These are phyloP conservation scores for Poecilia picta DNA, from an alignment of 2,797 vertebrate species.

Conservation along the genomic window DNA sequence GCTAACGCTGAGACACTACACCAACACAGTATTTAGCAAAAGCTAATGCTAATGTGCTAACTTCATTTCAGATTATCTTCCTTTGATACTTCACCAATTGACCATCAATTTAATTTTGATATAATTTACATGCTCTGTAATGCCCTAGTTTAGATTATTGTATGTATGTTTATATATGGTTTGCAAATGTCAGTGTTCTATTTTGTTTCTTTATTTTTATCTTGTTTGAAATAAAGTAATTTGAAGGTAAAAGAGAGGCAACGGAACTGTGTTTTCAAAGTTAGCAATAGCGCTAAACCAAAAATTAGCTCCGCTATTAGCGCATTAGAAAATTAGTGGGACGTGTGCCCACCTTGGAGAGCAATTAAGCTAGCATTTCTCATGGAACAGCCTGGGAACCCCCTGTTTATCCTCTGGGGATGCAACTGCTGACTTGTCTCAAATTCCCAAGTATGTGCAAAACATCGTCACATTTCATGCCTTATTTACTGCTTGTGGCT, in stretches of 20 bases:
- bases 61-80: no score
- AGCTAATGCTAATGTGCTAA: no score
- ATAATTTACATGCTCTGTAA: no score
- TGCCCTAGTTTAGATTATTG: no score
- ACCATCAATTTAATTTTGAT: no score
- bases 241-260: background rate
- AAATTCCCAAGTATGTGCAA: background rate
- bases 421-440: background rate
- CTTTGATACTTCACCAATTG: no score
- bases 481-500: constrained; percentile 1
- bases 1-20: no score
- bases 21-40: no score
- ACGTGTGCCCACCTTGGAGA: background rate
- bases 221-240: background rate
- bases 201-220: background rate
- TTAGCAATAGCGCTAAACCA: background rate
- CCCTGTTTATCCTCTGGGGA: no score
- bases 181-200: background rate
- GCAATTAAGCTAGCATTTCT: no score
- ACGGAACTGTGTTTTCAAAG: background rate
- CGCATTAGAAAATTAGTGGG: background rate
- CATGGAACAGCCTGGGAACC: no score
- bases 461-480: background rate
- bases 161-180: no score
- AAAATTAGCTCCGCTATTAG: background rate